Conservation (phyloP, 2,797 vertebrate genomes). For the Bovichtus variegatus region DNA sequence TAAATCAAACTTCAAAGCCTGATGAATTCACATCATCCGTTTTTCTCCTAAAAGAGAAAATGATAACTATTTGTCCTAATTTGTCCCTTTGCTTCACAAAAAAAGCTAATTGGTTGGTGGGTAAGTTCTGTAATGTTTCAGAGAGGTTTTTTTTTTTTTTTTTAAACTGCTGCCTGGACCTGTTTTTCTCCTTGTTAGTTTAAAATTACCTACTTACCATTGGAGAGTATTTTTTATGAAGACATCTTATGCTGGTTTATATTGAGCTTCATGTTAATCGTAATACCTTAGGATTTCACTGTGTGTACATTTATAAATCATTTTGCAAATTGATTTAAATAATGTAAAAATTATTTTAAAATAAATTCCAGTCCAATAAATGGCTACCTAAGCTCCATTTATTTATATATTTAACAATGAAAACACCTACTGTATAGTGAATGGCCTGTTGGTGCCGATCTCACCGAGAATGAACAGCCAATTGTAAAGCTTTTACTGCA, state of each 20-base stretch:
- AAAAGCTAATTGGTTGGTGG: conserved; percentile 41
- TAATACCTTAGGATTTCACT: neutral
- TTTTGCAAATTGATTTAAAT: neutral
- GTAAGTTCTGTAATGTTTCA: conserved; percentile 36
- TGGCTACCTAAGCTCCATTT: neutral
- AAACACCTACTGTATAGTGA: neutral
- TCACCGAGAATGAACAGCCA: neutral
- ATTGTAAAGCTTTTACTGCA: neutral
- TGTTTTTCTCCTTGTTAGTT: conserved; percentile 42
- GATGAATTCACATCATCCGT: conserved; percentile 47
- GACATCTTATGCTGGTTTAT: neutral
- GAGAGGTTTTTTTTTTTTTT: conserved; percentile 11
- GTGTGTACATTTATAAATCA: neutral
- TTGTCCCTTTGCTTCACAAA: conserved; percentile 47
- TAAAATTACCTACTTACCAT: conserved; percentile 4
- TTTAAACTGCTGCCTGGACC: conserved; percentile 8
- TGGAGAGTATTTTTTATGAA: neutral
- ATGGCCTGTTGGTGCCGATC: neutral
- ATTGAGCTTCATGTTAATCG: neutral
- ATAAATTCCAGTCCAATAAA: neutral
- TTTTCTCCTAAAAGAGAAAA: conserved; percentile 51
- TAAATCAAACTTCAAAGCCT: conserved; percentile 33
- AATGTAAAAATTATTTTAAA: neutral
- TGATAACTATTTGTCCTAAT: conserved; percentile 54
- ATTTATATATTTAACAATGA: neutral